Base-by-base conservation (phyloP, 2,888 invertebrate species). In the Lepidonotus clava region DNA sequence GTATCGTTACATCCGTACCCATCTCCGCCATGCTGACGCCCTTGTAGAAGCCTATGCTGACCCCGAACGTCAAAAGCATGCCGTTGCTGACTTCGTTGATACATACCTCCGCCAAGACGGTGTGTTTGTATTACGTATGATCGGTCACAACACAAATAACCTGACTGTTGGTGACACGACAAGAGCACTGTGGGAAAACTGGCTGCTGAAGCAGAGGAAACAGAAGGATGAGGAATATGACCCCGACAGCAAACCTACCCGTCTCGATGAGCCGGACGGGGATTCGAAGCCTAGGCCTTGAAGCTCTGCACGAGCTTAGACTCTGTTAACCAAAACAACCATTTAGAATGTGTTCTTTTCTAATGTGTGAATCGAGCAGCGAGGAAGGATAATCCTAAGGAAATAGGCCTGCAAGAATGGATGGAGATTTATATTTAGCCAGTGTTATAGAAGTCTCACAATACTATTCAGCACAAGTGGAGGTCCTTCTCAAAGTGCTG, bases 121-220 rank as follows among this genome's bases (percentile, higher is more conserved):
- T 34, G 92, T 93, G 61, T 94, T 94, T 88, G 92, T 93, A 41
- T 89, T 94, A 46, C 90, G 93, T 85, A 90, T 94, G 71, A 93
- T 94, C 61, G 92, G 92, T 71, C 92, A 93, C 89, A 93, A 94
- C 90, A 92, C 93, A 86, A 93, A 93, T 88, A 93, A 93, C 88
- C 92, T 93, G 21, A 90, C 93, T 61, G 92, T 92, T 66, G 92
- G 92, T 0, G 93, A 93, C 89, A 89, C 93, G 86, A 91, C 93
- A 83, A 90, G 92, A 34, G 92, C 92, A 86, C 89, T 93, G 36
- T 93, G 93, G 93, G 91, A 93, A 85, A 91, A 92, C 87, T 93
- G 92, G 87, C 24, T 56, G 24, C 36, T 66, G 8, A 84, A 28
- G 41, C 51, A 84, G 28, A 84, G 36, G 84, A 84, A 84, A 40